Evolutionary conservation across 2,888 invertebrate species (phyloP), one percentile per base, ranked within the genome.

Genomic region (Oeneis ivallda): DNA sequence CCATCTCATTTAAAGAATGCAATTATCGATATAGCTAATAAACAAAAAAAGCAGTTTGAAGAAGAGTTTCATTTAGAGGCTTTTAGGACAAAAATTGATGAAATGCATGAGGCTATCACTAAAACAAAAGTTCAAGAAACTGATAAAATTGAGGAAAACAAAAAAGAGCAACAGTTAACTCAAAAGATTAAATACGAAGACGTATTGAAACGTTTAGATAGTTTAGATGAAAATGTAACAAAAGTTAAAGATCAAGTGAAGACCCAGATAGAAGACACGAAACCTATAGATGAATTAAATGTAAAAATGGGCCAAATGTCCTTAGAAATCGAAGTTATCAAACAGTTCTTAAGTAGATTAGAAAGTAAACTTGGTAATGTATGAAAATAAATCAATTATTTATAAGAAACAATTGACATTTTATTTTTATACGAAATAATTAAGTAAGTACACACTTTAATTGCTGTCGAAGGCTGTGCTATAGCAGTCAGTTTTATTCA

Each of bases 281-380:
- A 79, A 56, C 79, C 82, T 1, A 70, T 89, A 37, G 84, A 86
- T 13, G 74, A 76, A 6, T 70, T 92, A 4, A 85, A 86, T 73
- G 79, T 82, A 0, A 91, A 89, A 75, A 78, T 92, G 62, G 88
- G 91, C 67, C 83, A 87, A 73, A 80, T 91, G 71, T 79, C 87
- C 1, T 49, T 83, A 47, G 91, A 91, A 71, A 79, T 92, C 47
- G 82, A 85, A 66, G 72, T 69, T 17, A 84, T 90, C 9, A 90
- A 89, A 65, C 76, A 79, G 47, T 79, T 86, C 66, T 80, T 91
- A 65, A 72, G 72, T 49, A 83, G 83, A 69, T 72, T 91, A 68
- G 90, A 91, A 65, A 86, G 77, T 71, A 91, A 86, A 69, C 58
- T 89, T 53, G 73, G 74, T 10, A 70, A 17, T 49, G 13, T 67